Evolutionary conservation across 2,113 vertebrate genomes (phyloP).

Genomic region (Eidolon helvum): DNA sequence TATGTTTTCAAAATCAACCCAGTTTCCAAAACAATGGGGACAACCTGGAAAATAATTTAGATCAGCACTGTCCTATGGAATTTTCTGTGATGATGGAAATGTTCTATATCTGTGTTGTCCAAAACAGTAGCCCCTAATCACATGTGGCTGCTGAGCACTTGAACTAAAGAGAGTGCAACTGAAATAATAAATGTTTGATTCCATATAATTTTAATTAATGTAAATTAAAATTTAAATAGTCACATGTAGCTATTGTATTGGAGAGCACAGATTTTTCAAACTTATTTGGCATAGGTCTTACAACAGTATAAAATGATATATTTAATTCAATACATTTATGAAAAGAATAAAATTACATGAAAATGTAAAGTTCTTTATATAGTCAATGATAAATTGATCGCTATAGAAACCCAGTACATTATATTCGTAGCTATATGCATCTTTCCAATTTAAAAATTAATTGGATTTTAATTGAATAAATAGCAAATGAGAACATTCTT

Average conservation of each 20-base stretch:
- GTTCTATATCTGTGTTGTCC: neutral
- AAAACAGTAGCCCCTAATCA: neutral
- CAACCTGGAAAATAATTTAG: neutral
- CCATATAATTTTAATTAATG: neutral
- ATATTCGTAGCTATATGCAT: neutral
- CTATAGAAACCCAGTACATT: neutral
- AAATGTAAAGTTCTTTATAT: neutral
- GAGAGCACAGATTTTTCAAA: conserved; percentile 1
- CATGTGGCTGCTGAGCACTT: neutral
- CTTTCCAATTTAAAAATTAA: conserved; percentile 34
- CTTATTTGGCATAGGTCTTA: neutral
- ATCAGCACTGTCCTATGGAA: neutral
- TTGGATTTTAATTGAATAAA: conserved; percentile 20
- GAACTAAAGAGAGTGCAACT: neutral
- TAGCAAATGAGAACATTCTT: neutral
- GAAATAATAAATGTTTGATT: neutral
- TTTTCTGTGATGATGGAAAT: neutral
- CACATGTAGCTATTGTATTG: neutral
- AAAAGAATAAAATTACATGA: neutral
- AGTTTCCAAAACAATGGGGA: neutral
- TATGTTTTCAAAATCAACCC: conserved; percentile 17
- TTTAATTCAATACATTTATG: neutral
- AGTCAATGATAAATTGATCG: neutral
- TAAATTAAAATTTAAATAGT: neutral
- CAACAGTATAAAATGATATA: neutral